Percentiles rank a stretch among this genome's conserved stretches.
Evolutionary conservation across 2,797 vertebrate species (phyloP).

Genomic region (Pseudotriccus pelzelni): DNA sequence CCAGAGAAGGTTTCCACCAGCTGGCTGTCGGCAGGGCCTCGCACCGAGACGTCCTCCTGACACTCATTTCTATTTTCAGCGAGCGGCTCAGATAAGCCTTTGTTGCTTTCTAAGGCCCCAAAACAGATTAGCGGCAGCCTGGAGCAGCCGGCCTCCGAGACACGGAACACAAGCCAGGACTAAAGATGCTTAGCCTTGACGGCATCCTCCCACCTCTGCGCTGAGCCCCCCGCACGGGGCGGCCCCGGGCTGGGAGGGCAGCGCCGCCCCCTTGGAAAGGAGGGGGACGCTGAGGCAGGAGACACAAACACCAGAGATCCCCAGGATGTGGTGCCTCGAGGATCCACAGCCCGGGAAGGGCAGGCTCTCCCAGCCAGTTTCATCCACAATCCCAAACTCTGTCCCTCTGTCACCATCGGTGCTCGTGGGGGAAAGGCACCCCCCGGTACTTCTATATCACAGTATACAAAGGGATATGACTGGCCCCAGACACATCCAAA

Average conservation of each 20-base stretch:
- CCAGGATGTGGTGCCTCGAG: fast-evolving
- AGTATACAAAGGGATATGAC: neutral
- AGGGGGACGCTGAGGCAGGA: neutral
- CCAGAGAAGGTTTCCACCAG: slow-evolving; percentile 57
- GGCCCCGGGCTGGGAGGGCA: neutral
- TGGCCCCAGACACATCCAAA: neutral
- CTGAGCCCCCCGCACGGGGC: neutral
- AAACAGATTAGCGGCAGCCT: slow-evolving; percentile 55
- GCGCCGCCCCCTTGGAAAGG: fast-evolving
- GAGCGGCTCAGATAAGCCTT: slow-evolving; percentile 56
- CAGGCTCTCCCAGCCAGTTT: neutral
- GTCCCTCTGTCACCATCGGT: fast-evolving
- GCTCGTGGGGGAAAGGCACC: neutral
- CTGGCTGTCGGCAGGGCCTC: slow-evolving; percentile 35
- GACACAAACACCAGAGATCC: fast-evolving
- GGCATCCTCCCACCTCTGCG: neutral
- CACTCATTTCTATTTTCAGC: slow-evolving; percentile 56
- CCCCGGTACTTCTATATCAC: too few species aligned
- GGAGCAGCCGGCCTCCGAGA: slow-evolving; percentile 15
- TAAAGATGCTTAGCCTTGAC: slow-evolving; percentile 25
- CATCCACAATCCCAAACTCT: neutral
- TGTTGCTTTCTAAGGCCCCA: slow-evolving; percentile 62
- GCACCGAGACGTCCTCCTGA: slow-evolving; percentile 20
- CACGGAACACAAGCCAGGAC: neutral
- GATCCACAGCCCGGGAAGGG: fast-evolving